Evolutionary conservation across 2,888 invertebrate genomes (phyloP).

Genomic region (Lasioglossum pauxillum): DNA sequence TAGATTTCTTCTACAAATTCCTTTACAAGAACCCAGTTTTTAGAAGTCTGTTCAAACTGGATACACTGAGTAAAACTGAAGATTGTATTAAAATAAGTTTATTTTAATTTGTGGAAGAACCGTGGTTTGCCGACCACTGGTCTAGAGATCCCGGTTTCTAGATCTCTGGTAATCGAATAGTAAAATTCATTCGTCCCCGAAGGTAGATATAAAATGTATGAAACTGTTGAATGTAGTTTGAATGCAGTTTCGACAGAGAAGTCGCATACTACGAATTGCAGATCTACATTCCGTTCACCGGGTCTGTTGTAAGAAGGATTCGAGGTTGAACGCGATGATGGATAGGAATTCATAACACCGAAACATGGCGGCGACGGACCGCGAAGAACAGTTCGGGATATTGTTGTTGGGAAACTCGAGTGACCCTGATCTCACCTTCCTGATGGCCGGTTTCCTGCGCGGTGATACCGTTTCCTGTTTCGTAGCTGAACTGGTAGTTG

Average conservation of each 20-base stretch:
- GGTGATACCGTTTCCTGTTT: constrained; percentile 81
- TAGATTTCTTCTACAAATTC: too few relatives aligned
- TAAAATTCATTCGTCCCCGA: not conserved
- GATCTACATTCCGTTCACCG: constrained; percentile 27
- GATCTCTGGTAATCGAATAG: not conserved
- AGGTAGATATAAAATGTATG: not conserved
- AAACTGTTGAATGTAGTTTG: not conserved
- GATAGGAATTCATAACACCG: constrained; percentile 60
- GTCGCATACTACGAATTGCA: not conserved
- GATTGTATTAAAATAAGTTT: too few relatives aligned
- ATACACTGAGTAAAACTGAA: too few relatives aligned
- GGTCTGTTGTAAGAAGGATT: constrained; percentile 43
- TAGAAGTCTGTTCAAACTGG: too few relatives aligned
- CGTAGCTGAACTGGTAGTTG: constrained; percentile 80
- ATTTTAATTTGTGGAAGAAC: too few relatives aligned
- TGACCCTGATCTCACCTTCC: constrained; percentile 74
- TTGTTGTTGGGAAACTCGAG: constrained; percentile 47
- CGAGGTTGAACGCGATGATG: constrained; percentile 54
- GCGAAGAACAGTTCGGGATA: constrained; percentile 52
- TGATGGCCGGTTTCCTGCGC: constrained; percentile 79
- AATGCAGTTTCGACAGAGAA: too few relatives aligned
- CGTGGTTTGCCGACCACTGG: too few relatives aligned
- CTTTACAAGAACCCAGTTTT: too few relatives aligned
- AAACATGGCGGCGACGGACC: constrained; percentile 55
- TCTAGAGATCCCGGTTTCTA: not conserved